Conservation (phyloP, 2,888 invertebrate genomes). For the Plagodis dolabraria region DNA sequence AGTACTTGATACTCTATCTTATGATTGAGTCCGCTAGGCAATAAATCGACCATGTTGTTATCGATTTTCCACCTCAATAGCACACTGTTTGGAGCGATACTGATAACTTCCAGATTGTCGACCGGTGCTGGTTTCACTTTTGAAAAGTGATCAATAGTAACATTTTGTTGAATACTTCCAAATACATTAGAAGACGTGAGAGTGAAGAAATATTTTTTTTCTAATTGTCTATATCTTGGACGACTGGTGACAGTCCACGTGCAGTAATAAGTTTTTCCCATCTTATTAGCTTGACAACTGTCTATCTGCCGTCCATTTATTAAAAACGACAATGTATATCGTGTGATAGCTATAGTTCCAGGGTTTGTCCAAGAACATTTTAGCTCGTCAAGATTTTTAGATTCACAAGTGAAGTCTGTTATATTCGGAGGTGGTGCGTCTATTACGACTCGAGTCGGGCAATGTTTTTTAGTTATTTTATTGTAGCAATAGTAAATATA, state of each 20-base stretch:
- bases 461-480: conserved; percentile 54
- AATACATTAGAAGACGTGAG: conserved; percentile 86
- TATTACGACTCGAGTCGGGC: conserved; percentile 61
- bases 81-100: conserved; percentile 62
- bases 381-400: conserved; percentile 89
- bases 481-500: conserved; percentile 83
- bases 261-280: conserved; percentile 48
- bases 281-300: conserved; percentile 29
- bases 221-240: conserved; percentile 73
- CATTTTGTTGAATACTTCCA: conserved; percentile 78
- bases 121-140: conserved; percentile 70
- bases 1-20: conserved; percentile 76
- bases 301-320: conserved; percentile 46
- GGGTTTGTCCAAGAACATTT: conserved; percentile 90
- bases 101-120: conserved; percentile 50
- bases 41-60: conserved; percentile 61
- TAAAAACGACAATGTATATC: conserved; percentile 55
- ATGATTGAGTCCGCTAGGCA: conserved; percentile 65
- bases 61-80: conserved; percentile 66
- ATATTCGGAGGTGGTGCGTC: conserved; percentile 86
- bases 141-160: conserved; percentile 85
- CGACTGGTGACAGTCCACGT: conserved; percentile 54
- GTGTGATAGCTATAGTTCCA: conserved; percentile 50
- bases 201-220: conserved; percentile 81
- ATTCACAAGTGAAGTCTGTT: conserved; percentile 88